These are phyloP conservation scores for Hydrozoanthus tunicans DNA, from an alignment of 64 coral and sea anemone species.

Conservation along the genomic window DNA sequence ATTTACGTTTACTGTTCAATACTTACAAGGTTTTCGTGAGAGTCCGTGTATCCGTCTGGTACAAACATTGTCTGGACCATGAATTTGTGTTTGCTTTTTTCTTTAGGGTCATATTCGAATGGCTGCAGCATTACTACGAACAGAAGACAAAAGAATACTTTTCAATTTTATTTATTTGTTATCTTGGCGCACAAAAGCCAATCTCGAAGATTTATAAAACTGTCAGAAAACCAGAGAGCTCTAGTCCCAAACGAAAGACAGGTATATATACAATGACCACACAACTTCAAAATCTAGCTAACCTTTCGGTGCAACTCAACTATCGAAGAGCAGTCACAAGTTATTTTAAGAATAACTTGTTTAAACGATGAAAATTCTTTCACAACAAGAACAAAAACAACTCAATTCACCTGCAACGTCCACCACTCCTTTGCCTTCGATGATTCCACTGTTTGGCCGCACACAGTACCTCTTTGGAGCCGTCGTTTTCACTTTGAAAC, in stretches of 20 bases:
- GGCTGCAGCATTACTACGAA: constrained; percentile 90
- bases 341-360: background rate
- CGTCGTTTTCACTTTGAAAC: constrained; percentile 98
- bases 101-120: constrained; percentile 95
- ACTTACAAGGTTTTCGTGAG: constrained; percentile 82
- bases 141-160: background rate
- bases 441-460: constrained; percentile 91
- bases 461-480: constrained; percentile 97
- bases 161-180: background rate
- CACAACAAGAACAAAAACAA: constrained; percentile 16
- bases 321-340: no score
- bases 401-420: constrained; percentile 87
- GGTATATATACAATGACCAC: background rate
- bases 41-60: constrained; percentile 61
- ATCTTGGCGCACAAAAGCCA: background rate
- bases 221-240: background rate
- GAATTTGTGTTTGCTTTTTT: constrained; percentile 98
- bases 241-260: background rate
- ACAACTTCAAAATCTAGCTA: no score
- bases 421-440: constrained; percentile 76
- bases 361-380: background rate
- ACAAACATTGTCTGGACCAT: constrained; percentile 99
- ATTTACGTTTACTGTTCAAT: background rate
- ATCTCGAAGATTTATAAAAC: background rate
- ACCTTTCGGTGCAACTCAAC: no score